Percentiles rank a stretch among this genome's conserved stretches.
These are phyloP conservation scores for Lasioglossum leucozonium DNA, from an alignment of 2,888 invertebrate species.

Conservation along the genomic window DNA sequence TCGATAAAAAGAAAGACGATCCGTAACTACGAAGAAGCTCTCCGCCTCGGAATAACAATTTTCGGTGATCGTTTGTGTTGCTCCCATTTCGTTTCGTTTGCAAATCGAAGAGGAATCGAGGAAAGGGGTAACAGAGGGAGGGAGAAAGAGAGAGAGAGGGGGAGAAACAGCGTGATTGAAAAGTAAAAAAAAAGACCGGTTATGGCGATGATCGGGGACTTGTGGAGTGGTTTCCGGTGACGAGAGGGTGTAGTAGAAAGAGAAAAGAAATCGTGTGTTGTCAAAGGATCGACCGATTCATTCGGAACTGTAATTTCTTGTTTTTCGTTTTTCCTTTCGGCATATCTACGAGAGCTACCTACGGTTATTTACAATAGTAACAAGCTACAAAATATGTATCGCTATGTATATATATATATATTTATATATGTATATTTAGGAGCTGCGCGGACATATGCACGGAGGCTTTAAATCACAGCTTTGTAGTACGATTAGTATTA, in stretches of 20 bases:
- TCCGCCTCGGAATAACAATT: constrained; percentile 45
- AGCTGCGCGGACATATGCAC: constrained; percentile 82
- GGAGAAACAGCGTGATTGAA: constrained; percentile 14
- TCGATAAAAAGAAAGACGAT: not conserved
- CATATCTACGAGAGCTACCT: constrained; percentile 63
- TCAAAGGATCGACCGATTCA: constrained; percentile 59
- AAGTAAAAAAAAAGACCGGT: constrained; percentile 9
- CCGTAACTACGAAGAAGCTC: not conserved
- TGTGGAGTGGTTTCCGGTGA: not conserved
- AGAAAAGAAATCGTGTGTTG: constrained; percentile 55
- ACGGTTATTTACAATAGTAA: constrained; percentile 64
- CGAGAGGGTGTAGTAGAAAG: not conserved
- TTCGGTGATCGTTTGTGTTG: not conserved
- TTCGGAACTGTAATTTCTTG: constrained; percentile 56
- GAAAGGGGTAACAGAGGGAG: not conserved
- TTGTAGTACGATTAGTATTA: constrained; percentile 81
- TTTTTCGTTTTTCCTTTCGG: constrained; percentile 33
- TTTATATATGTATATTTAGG: constrained; percentile 71
- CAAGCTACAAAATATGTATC: constrained; percentile 71
- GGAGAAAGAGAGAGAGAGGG: constrained; percentile 1
- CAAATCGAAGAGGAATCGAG: constrained; percentile 15
- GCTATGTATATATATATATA: constrained; percentile 61
- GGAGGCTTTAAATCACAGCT: constrained; percentile 83
- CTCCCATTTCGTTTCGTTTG: not conserved
- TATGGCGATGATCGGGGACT: not conserved